These are phyloP conservation scores for Lasioglossum vierecki DNA, from an alignment of 2,888 invertebrate genomes.

Conservation along the genomic window DNA sequence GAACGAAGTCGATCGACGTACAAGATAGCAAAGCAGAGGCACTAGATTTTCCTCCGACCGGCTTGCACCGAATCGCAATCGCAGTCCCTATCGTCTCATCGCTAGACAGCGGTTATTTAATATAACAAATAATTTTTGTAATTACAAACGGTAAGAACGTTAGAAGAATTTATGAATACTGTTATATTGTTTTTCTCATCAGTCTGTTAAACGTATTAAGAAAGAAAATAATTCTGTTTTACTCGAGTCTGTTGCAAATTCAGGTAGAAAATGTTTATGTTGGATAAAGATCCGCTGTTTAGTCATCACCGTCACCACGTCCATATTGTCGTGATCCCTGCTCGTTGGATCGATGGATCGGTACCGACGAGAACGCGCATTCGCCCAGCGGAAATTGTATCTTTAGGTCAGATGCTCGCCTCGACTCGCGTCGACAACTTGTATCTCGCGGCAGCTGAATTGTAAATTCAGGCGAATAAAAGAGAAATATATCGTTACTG, in stretches of 20 bases:
- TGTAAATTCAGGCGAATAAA: slow-evolving; percentile 50
- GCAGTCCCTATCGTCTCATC: neutral
- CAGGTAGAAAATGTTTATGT: too few species aligned
- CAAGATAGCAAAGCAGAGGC: neutral
- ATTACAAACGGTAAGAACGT: too few species aligned
- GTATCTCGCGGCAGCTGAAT: slow-evolving; percentile 34
- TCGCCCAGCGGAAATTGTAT: slow-evolving; percentile 27
- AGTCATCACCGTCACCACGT: neutral
- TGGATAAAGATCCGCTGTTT: too few species aligned
- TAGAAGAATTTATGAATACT: too few species aligned
- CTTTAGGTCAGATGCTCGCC: slow-evolving; percentile 4
- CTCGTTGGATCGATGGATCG: slow-evolving; percentile 2
- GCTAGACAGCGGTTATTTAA: too few species aligned
- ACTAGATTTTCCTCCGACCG: slow-evolving; percentile 5
- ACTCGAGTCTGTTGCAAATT: too few species aligned
- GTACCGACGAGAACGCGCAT: slow-evolving; percentile 2
- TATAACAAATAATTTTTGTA: too few species aligned
- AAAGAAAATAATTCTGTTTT: too few species aligned
- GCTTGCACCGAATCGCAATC: neutral
- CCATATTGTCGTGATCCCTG: slow-evolving; percentile 27
- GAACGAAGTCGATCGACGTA: neutral
- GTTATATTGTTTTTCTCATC: too few species aligned
- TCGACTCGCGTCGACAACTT: slow-evolving; percentile 13
- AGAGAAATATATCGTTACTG: slow-evolving; percentile 49
- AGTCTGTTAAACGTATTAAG: too few species aligned